Conservation (phyloP, 2,797 vertebrate genomes). For the Adelosebastes latens region DNA sequence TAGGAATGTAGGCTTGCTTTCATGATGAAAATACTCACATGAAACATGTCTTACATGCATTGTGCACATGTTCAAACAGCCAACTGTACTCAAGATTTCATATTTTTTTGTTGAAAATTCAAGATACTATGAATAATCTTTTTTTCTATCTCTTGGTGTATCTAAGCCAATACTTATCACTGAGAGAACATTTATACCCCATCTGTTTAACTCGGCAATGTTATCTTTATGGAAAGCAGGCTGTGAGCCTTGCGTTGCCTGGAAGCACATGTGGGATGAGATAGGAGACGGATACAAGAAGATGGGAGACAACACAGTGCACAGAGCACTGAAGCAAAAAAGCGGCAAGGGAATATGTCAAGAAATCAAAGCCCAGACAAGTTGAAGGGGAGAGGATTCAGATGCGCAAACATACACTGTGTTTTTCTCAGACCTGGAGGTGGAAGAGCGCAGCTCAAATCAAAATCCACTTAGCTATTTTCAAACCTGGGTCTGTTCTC, state of each 20-base stretch:
- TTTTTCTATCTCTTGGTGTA: constrained; percentile 55
- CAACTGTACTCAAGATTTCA: constrained; percentile 34
- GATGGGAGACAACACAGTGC: constrained; percentile 79
- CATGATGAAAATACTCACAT: neutral
- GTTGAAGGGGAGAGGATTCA: constrained; percentile 80
- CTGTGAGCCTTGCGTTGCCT: constrained; percentile 73
- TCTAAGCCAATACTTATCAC: constrained; percentile 64
- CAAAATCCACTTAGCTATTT: constrained; percentile 71
- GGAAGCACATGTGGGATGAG: constrained; percentile 80
- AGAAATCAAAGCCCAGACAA: constrained; percentile 86
- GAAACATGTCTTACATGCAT: constrained; percentile 23
- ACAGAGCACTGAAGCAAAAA: constrained; percentile 84
- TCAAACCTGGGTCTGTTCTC: constrained; percentile 55
- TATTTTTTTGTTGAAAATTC: constrained; percentile 47
- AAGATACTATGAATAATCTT: constrained; percentile 55
- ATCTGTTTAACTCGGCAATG: constrained; percentile 75
- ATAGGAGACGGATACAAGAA: constrained; percentile 81
- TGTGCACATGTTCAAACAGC: constrained; percentile 25
- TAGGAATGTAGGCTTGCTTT: neutral
- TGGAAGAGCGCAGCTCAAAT: constrained; percentile 68
- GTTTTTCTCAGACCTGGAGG: constrained; percentile 67
- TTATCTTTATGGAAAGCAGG: constrained; percentile 79
- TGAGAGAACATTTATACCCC: constrained; percentile 70
- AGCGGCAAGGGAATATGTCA: constrained; percentile 82
- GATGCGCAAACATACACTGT: constrained; percentile 75